phyloP scores from a whole-genome alignment of 1,140 invertebrate genomes.

The Argopecten irradians region DNA sequence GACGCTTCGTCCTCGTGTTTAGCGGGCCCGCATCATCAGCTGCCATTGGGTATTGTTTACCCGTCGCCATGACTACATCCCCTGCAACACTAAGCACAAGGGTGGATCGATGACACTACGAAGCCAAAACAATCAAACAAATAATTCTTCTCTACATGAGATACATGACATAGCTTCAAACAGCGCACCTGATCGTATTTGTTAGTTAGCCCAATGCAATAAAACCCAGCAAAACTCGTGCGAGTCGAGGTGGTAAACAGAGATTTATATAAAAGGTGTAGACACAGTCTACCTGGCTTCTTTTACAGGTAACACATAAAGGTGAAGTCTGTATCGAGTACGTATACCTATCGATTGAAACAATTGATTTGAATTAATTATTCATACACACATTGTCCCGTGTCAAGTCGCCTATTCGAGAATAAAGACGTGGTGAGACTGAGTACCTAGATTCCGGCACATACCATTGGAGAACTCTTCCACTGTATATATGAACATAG shows the following conservation, averaged over 20 bases:
- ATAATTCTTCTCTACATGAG: not conserved
- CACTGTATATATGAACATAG: not conserved
- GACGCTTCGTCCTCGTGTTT: not conserved
- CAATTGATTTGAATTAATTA: constrained; percentile 24
- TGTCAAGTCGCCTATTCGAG: not conserved
- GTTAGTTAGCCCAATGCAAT: not conserved
- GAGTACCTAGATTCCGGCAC: not conserved
- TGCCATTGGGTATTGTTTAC: not conserved
- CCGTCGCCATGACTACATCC: constrained; percentile 1
- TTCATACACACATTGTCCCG: not conserved
- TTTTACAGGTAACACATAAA: not conserved
- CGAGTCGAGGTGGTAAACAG: not conserved
- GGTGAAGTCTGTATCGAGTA: not conserved
- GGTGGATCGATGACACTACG: not conserved
- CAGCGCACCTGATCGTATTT: not conserved
- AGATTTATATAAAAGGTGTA: not conserved
- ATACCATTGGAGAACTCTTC: not conserved
- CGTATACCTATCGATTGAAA: not conserved
- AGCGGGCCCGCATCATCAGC: not conserved
- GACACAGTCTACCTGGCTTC: not conserved
- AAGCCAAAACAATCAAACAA: not conserved
- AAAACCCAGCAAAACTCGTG: not conserved
- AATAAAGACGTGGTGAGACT: not conserved
- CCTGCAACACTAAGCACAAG: not conserved
- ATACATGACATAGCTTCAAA: not conserved